phyloP scores from a whole-genome alignment of 2,888 invertebrate species.

The Metallyticus violacea region DNA sequence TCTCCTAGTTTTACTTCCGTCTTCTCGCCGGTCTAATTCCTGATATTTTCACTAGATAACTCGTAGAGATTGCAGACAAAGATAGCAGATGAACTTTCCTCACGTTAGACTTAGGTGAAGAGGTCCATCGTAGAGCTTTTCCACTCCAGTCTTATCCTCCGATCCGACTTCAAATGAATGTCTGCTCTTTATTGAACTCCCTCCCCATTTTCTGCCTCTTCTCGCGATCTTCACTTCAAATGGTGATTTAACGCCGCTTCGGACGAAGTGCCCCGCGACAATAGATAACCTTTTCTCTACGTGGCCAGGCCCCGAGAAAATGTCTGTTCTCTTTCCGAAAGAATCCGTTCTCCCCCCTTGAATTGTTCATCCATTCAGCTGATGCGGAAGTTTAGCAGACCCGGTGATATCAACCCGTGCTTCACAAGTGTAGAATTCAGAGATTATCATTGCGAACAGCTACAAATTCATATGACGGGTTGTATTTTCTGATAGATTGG shows the following conservation, averaged over 20 bases:
- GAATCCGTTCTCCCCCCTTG: neutral
- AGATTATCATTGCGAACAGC: no score
- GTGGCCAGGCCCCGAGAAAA: neutral
- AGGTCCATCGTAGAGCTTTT: neutral
- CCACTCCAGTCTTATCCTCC: neutral
- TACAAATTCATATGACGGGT: no score
- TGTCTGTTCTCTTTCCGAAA: neutral
- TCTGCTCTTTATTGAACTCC: conserved; percentile 3
- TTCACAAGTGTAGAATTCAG: neutral
- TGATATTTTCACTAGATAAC: neutral
- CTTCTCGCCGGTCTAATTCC: no score
- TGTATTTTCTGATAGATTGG: no score
- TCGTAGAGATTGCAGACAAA: neutral
- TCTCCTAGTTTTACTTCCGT: no score
- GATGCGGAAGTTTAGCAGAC: neutral
- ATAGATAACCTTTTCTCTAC: conserved; percentile 6
- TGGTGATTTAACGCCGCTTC: neutral
- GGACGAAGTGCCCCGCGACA: neutral
- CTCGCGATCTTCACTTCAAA: neutral
- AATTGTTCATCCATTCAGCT: neutral
- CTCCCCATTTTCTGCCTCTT: neutral
- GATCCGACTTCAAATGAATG: neutral
- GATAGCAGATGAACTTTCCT: neutral
- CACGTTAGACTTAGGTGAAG: no score
- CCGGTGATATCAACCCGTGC: neutral